Base-by-base conservation (phyloP, 2,888 invertebrate species). In the Acrobasis repandana region DNA sequence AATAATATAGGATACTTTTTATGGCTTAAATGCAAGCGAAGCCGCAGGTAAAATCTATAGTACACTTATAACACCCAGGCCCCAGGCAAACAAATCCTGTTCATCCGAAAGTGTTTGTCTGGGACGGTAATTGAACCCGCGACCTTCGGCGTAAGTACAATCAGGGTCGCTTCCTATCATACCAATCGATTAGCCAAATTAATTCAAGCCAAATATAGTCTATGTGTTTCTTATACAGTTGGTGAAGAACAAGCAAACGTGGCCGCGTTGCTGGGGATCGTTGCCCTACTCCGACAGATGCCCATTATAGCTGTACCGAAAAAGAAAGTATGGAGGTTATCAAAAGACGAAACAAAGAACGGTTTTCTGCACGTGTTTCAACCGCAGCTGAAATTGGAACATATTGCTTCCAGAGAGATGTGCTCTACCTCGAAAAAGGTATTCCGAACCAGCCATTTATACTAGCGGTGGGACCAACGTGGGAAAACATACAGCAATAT, bases 391-490 rank as follows among this genome's bases (percentile, higher is more conserved):
- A 51, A 51, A 51, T 51, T 6, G 51, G 51, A 8, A 51, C 51
- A 33, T 51, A 11, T 51, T 51, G 51, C 51, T 33, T 51, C 51
- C 33, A 51, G n/a, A 51, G 51, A 33, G 33, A 51, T 11, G 33
- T 51, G 51, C 34, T 51, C 11, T 33, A 51, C 33, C n/a, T 28
- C 20, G 48, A 47, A 58, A 58, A 58, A 58, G 58, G 56, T 57
- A 57, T 57, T 20, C 47, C 46, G 18, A 16, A 57, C 56, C 56
- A 57, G 47, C 56, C 56, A 10, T 58, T 48, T 58, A 58, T 58
- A n/a, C 28, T 58, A 28, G 48, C 58, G 28, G 47, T 48, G 15
- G 58, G 58, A 16, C 48, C 48, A 47, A 8, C 58, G 16, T 47
- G 48, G 34, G 33, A 20, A 47, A 34, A 20, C 8, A 34, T 58